Conservation (phyloP, 2,888 invertebrate genomes). For the Zele albiditarsus region DNA sequence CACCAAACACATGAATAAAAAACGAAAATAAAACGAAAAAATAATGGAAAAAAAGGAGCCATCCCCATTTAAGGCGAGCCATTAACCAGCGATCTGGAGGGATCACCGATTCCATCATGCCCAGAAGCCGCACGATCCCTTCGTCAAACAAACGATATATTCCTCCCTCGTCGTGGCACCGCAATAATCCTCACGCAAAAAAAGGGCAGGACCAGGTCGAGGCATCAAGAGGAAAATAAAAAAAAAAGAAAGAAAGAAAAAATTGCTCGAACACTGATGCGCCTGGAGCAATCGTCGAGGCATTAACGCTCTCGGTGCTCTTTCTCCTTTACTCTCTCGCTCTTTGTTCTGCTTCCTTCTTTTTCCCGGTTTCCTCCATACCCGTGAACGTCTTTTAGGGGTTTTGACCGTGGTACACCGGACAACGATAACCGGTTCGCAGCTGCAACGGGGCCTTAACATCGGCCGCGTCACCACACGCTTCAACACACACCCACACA, state of each 20-base stretch:
- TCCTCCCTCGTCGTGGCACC: constrained; percentile 23
- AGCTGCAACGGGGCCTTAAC: constrained; percentile 60
- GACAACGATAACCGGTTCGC: constrained; percentile 69
- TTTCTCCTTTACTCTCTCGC: background rate
- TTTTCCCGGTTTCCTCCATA: constrained; percentile 20
- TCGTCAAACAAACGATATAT: constrained; percentile 31
- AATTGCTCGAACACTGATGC: background rate
- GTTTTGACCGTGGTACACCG: constrained; percentile 25
- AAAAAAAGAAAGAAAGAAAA: constrained; percentile 13
- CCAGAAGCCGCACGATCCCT: constrained; percentile 28
- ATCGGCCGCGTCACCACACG: constrained; percentile 16
- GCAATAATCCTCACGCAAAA: constrained; percentile 30
- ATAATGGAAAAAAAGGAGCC: background rate
- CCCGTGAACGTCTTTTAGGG: constrained; percentile 37
- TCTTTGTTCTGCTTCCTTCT: background rate
- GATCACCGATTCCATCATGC: constrained; percentile 32
- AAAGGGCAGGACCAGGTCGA: constrained; percentile 5
- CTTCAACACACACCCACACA: constrained; percentile 11
- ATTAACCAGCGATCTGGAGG: constrained; percentile 17
- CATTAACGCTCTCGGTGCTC: constrained; percentile 26
- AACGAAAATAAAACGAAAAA: background rate
- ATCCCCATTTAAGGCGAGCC: constrained; percentile 13
- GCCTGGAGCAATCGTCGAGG: constrained; percentile 17
- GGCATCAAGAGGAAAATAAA: background rate
- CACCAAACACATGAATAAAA: constrained; percentile 7